Base-by-base conservation (phyloP, 2,888 invertebrate genomes). In the Norana najaformis region DNA sequence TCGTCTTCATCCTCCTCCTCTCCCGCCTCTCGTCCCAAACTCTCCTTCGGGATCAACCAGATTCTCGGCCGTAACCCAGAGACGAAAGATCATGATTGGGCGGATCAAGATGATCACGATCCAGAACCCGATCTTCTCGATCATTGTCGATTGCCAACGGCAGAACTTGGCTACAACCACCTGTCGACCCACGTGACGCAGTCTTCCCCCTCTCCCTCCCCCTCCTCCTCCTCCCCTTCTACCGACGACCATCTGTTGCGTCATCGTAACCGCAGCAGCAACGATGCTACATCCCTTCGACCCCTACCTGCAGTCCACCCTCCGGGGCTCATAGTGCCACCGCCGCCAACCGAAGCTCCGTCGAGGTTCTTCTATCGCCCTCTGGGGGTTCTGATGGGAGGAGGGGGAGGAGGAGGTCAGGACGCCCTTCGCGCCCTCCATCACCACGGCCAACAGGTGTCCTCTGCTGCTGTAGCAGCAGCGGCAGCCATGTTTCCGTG, bases 401-500 rank as follows among this genome's bases (percentile, higher is more conserved):
- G 47, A 69, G 69, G 69, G n/a, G 69, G 69, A n/a, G 69, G 16
- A 8, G 69, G 69, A 69, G 69, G 69, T 30, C 69, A 69, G 69
- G 69, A 69, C 30, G 18, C 20, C 36, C 8, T 85, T 85, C 85
- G 85, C 36, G 37, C 85, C 85, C 35, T 85, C 85, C 37, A 37
- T 23, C 85, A 35, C 36, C 85, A 85, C 20, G 20, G 20, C 18
- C 69, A 69, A 69, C 69, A 69, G 69, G n/a, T 69, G n/a, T 69
- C 69, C n/a, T 1, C 85, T 1, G 6, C 85, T 13, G 85, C 85
- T 13, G 85, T 35, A 85, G 85, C 85, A 30, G 83, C 83, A 35
- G 83, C 83, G 1, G 83, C 83, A 1, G 85, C 85, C 35, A 91
- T 92, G 93, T 94, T 90, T 93, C 94, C 92, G 4, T 94, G 94